Evolutionary conservation across 2,113 vertebrate genomes (phyloP).

Genomic region (Uropsilus gracilis): DNA sequence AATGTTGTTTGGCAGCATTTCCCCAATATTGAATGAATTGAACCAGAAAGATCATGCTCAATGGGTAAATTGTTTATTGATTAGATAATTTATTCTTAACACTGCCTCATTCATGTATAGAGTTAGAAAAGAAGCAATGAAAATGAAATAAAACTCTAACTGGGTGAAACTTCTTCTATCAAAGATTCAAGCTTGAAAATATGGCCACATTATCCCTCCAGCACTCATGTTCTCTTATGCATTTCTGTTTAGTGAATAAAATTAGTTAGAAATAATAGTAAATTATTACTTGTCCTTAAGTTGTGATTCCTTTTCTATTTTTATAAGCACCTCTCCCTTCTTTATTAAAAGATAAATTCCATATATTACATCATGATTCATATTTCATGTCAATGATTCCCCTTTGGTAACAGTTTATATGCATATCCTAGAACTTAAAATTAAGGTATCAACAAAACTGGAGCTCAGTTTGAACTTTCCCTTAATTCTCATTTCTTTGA

Average conservation of each 20-base stretch:
- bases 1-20: neutral
- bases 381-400: slow-evolving; percentile 29
- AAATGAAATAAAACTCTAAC: neutral
- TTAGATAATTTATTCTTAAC: neutral
- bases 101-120: neutral
- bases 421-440: neutral
- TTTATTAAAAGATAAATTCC: neutral
- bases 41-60: neutral
- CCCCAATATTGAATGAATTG: neutral
- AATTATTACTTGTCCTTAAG: neutral
- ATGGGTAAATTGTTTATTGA: neutral
- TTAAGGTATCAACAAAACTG: neutral
- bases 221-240: neutral
- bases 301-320: neutral
- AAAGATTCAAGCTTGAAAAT: neutral
- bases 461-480: neutral
- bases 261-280: neutral
- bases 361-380: too few relatives aligned
- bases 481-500: neutral
- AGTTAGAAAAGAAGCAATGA: neutral
- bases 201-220: too few relatives aligned
- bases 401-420: neutral
- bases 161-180: neutral
- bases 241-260: neutral
- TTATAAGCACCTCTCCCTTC: neutral